phyloP scores from a whole-genome alignment of 2,888 invertebrate species.

The Diplolepis rosae region DNA sequence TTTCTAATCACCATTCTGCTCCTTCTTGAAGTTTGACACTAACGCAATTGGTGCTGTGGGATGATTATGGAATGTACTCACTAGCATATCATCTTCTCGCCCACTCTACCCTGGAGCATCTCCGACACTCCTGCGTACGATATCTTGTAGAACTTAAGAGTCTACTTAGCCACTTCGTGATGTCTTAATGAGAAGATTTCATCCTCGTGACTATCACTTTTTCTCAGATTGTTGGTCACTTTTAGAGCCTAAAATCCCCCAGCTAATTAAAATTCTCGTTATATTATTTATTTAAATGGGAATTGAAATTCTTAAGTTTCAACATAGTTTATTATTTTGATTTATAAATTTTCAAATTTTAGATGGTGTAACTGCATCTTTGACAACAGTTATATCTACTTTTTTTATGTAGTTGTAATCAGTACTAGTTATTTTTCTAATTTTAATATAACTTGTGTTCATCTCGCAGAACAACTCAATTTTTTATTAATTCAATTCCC shows the following conservation, averaged over 20 bases:
- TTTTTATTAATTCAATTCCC: conserved; percentile 1
- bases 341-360: no score
- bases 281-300: no score
- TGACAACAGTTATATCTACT: no score
- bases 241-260: neutral
- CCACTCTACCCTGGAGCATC: neutral
- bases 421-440: no score
- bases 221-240: neutral
- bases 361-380: no score
- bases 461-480: conserved; percentile 5
- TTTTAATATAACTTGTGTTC: neutral
- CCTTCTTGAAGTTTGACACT: conserved; percentile 5
- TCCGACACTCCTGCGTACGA: neutral
- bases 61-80: neutral
- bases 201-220: neutral
- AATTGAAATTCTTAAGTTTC: no score
- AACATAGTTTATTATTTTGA: no score
- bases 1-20: conserved; percentile 36
- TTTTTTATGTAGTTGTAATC: no score
- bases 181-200: neutral
- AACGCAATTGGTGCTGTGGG: neutral
- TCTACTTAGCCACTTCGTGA: neutral
- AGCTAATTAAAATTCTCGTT: no score
- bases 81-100: neutral
- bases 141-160: neutral